Conservation (phyloP, 2,888 invertebrate species). For the Pollenia angustigena region DNA sequence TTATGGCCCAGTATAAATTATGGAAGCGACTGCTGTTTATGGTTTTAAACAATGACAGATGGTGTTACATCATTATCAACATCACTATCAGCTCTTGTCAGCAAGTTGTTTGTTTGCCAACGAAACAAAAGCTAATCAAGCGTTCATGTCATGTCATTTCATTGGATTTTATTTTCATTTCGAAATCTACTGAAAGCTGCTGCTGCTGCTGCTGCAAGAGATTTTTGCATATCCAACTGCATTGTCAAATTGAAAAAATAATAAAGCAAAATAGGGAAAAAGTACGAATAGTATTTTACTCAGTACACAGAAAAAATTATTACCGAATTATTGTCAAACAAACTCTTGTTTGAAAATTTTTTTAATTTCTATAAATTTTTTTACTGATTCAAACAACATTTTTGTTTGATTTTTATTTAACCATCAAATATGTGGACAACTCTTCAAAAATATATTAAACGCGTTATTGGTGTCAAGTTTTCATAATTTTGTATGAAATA, state of each 20-base stretch:
- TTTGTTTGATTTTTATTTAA: no score
- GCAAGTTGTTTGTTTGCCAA: conserved; percentile 27
- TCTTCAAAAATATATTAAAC: no score
- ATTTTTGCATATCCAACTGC: conserved; percentile 14
- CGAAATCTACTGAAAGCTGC: background rate
- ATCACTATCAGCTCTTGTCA: conserved; percentile 42
- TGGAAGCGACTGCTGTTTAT: conserved; percentile 12
- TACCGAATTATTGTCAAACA: no score
- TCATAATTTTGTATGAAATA: no score
- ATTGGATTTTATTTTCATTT: conserved; percentile 36
- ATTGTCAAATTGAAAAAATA: background rate
- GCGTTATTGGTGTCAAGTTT: no score
- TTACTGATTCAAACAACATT: no score
- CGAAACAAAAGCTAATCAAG: conserved; percentile 54
- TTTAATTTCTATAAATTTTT: no score
- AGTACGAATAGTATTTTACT: background rate
- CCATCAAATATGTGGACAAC: no score
- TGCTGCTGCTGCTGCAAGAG: background rate
- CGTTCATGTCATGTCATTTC: conserved; percentile 54
- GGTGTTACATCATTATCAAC: conserved; percentile 19
- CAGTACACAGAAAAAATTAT: no score
- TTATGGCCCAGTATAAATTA: background rate
- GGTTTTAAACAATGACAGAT: conserved; percentile 13
- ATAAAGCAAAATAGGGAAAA: background rate
- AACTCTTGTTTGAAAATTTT: no score